Base-by-base conservation (phyloP, 2,113 vertebrate genomes). In the Sorex fumeus region DNA sequence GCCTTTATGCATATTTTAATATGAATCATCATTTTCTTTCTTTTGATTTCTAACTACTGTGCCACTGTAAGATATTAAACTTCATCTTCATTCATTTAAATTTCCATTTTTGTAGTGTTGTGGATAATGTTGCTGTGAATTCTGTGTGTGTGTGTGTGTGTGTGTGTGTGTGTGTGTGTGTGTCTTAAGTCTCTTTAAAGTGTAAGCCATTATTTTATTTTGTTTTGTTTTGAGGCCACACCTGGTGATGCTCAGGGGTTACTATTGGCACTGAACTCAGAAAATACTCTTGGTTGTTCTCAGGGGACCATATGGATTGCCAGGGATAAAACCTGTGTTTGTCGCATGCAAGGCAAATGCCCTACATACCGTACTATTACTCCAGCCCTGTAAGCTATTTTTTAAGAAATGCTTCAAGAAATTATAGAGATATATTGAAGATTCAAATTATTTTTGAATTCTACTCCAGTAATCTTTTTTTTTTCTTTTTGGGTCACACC, bases 171-270 rank as follows among this genome's bases (percentile, higher is more conserved):
- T 88, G 47, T 30, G 18, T 60, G 2, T 50, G 6, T 83, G 50
- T 71, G 57, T 45, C 18, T 18, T 84, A 36, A n/a, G 5, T 84
- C 70, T 93, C 67, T 76, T 87, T 67, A 83, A 78, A 91, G 43
- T 75, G 11, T 70, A 75, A 83, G 40, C 47, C 34, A 27, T 7
- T 40, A 40, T 40, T 40, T 40, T 40, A 40, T 40, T 40, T 40
- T 40, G 40, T 40, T 40, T 40, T 40, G 40, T 40, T 40, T 40
- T 40, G 40, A 40, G 40, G 40, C 40, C 40, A 40, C 40, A 40
- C 40, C 40, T 40, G 40, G 40, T 7, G 40, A 40, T 40, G 40
- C 40, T 40, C 40, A 40, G 40, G 40, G 40, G 40, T 40, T 40
- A 40, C 40, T 40, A 40, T 40, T 40, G 40, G 40, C 40, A 40